A percentile compares a stretch with the other conserved stretches of the same genome.
Conservation (phyloP, 2,888 invertebrate genomes). For the Sacculina carcini region DNA sequence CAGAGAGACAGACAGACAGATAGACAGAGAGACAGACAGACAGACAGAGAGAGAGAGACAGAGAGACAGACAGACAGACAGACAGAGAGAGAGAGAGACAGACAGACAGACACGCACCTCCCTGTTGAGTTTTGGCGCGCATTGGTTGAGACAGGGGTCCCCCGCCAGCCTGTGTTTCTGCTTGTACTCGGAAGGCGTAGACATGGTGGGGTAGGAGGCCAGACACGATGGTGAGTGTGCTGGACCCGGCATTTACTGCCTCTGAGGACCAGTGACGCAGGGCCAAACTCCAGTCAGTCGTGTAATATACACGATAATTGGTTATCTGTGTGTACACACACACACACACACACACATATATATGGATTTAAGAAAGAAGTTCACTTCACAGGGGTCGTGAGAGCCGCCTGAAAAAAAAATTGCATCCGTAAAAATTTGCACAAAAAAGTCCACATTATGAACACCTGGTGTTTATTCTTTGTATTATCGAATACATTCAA, state of each 20-base stretch:
- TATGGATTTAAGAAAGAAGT: no score
- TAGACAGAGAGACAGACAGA: background rate
- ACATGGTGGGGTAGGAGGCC: slow-evolving; percentile 73
- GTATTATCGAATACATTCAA: no score
- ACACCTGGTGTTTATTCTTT: no score
- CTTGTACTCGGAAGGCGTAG: slow-evolving; percentile 80
- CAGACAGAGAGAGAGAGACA: background rate
- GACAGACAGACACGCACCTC: slow-evolving; percentile 25
- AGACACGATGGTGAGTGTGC: slow-evolving; percentile 68
- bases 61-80: background rate
- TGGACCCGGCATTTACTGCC: slow-evolving; percentile 78
- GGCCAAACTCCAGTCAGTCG: slow-evolving; percentile 56
- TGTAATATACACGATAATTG: slow-evolving; percentile 78
- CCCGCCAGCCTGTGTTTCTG: slow-evolving; percentile 75
- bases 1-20: background rate
- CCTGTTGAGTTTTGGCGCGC: slow-evolving; percentile 93
- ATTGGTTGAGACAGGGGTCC: slow-evolving; percentile 87
- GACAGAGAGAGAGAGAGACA: background rate
- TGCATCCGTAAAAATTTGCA: no score
- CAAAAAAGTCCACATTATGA: no score
- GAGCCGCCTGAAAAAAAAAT: no score
- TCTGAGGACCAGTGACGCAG: slow-evolving; percentile 78
- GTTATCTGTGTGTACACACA: background rate
- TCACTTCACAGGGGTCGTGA: no score
- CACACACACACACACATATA: no score